These are phyloP conservation scores for Albula glossodonta DNA, from an alignment of 2,113 vertebrate species.

Conservation along the genomic window DNA sequence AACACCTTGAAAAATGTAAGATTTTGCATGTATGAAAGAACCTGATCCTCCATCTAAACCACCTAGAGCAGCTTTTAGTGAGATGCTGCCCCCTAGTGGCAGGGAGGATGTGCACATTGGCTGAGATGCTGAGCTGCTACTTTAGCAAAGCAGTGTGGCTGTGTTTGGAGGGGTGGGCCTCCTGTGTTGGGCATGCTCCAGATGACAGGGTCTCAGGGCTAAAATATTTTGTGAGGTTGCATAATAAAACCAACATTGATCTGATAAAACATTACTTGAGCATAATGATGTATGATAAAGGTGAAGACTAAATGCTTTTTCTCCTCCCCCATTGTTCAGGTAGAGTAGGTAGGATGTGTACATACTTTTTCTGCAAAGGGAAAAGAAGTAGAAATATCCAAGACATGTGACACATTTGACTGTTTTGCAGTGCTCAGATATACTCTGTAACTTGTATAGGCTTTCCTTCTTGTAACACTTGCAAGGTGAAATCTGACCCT, in stretches of 20 bases:
- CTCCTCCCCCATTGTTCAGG: too few relatives aligned
- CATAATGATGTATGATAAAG: too few relatives aligned
- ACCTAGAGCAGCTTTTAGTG: constrained; percentile 56
- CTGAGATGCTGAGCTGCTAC: constrained; percentile 44
- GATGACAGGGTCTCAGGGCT: not conserved
- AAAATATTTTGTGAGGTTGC: too few relatives aligned
- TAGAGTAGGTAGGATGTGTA: too few relatives aligned
- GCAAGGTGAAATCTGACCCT: constrained; percentile 43
- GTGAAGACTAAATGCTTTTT: too few relatives aligned
- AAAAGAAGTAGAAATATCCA: too few relatives aligned
- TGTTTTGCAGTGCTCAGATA: not conserved
- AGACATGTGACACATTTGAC: too few relatives aligned
- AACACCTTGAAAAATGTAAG: too few relatives aligned
- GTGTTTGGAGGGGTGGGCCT: not conserved
- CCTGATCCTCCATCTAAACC: not conserved
- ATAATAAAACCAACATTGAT: too few relatives aligned
- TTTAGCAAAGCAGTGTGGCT: constrained; percentile 42
- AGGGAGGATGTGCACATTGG: constrained; percentile 53
- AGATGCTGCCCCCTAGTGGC: constrained; percentile 65
- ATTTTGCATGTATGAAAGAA: too few relatives aligned
- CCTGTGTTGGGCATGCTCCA: not conserved
- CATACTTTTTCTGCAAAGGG: too few relatives aligned
- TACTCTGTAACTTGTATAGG: not conserved
- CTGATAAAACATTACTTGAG: too few relatives aligned
- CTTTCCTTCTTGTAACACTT: constrained; percentile 42